phyloP scores from a whole-genome alignment of 2,888 invertebrate genomes.

The Spatulosminthurus flaviceps region DNA sequence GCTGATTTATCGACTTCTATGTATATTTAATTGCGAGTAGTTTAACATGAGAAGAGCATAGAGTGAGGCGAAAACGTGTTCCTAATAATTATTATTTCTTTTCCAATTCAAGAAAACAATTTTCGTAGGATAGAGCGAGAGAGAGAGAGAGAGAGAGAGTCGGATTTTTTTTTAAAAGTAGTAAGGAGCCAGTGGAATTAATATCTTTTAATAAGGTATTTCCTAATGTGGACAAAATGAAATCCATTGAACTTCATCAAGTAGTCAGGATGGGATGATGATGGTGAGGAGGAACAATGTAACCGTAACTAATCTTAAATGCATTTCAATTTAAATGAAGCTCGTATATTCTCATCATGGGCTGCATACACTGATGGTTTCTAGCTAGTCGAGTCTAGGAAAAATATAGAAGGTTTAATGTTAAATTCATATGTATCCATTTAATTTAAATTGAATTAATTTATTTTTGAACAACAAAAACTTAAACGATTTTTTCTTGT shows the following conservation, averaged over 20 bases:
- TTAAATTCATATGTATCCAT: constrained; percentile 5
- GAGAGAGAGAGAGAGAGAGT: neutral
- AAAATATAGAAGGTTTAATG: neutral
- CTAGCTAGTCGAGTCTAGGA: too few relatives aligned
- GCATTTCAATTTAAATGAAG: neutral
- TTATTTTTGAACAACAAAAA: constrained; percentile 6
- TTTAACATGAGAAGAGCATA: too few relatives aligned
- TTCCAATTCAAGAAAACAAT: constrained; percentile 37
- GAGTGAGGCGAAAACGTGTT: constrained; percentile 29
- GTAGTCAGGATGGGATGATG: neutral
- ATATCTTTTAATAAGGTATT: constrained; percentile 34
- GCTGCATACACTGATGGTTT: too few relatives aligned
- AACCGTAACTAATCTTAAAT: constrained; percentile 12
- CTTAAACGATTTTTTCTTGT: neutral
- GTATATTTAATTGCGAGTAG: constrained; percentile 12
- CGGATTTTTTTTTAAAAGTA: neutral
- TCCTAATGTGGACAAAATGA: constrained; percentile 28
- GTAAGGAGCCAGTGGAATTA: constrained; percentile 20
- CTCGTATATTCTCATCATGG: too few relatives aligned
- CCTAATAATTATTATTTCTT: constrained; percentile 33
- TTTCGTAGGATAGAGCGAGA: constrained; percentile 5
- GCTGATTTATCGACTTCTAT: constrained; percentile 45
- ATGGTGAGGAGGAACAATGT: constrained; percentile 1
- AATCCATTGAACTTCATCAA: constrained; percentile 22
- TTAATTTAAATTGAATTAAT: constrained; percentile 40